Evolutionary conservation across 2,888 invertebrate genomes (phyloP), one percentile per base, ranked within the genome.

Genomic region (Xanthorhoe spadicearia): DNA sequence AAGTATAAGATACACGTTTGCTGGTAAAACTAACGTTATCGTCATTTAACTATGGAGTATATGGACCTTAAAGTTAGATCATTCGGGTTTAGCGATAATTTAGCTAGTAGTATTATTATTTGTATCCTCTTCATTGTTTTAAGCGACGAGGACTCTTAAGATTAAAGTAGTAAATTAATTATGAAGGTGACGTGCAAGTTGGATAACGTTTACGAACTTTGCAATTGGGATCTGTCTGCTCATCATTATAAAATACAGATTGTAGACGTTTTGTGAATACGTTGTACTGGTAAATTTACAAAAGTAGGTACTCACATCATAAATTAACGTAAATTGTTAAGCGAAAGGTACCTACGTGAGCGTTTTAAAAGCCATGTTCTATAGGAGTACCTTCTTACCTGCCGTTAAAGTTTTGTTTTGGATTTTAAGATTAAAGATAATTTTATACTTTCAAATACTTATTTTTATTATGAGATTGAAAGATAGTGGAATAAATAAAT

Each of bases 311-410:
- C n/a, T n/a, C n/a, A n/a, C n/a, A n/a, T n/a, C n/a, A n/a, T n/a
- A n/a, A n/a, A n/a, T n/a, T n/a, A n/a, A n/a, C n/a, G 17, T 58
- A 59, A 23, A 48, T 43, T 43, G 18, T n/a, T 13, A 32, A 19
- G 10, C 19, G 49, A 35, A n/a, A n/a, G n/a, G n/a, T 57, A 49
- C 49, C 19, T 19, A 35, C 28, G 58, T 50, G 58, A 58, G 35
- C 58, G 38, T 59, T 50, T 59, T 51, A 51, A 59, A 59, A 59
- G 58, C 58, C 48, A 57, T 57, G 10, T 58, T 50, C 32, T 28
- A 32, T 50, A 58, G 58, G 13, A 58, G 58, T 59, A 43, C 35
- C 35, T 38, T 38, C 35, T 6, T 35, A 9, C 10, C 38, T 54
- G 28, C 5, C 48, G 35, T 19, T 48, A 17, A 55, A 61, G 54